Base-by-base conservation (phyloP, 2,797 vertebrate genomes). In the Prunella strophiata region DNA sequence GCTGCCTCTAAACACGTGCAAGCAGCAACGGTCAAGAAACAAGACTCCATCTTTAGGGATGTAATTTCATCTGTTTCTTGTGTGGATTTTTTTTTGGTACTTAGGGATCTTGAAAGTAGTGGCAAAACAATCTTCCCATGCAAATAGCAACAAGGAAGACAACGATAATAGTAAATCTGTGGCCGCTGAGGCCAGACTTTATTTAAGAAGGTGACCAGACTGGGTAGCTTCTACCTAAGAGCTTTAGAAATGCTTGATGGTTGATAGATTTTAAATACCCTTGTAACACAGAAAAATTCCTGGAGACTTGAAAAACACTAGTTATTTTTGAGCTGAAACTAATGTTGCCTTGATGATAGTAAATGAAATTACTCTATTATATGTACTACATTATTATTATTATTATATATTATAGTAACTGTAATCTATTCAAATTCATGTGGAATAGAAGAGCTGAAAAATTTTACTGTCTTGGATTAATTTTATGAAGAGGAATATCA, bases 51-150 rank as follows among this genome's bases (percentile, higher is more conserved):
- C 66, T 85, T 77, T 32, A 62, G 54, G 50, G 58, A 34, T 91
- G 50, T 81, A 54, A 83, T 90, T 91, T 83, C 58, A 84, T 81
- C 77, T 92, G 45, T 55, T 92, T 67, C 52, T 81, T 81, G 26
- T 50, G 45, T 59, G 43, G 32, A 61, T 82, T 19, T 85, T 77
- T 77, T 87, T 81, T 85, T 72, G 25, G 30, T 77, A 63, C 40
- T 88, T 59, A 14, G 34, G 45, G 57, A 50, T 73, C 62, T 50
- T 78, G 72, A 79, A 88, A 59, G 34, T 93, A 29, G 29, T 95
- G 50, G 38, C 54, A 87, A 72, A 88, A 61, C 48, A 77, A 25
- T 81, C 42, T 91, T 42, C 13, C 23, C 21, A 17, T 67, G 86
- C 40, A 52, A 81, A 89, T 3, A 78, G 42, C 23, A 71, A n/a